Evolutionary conservation across 2,797 vertebrate species (phyloP).

Genomic region (Nothura maculosa): DNA sequence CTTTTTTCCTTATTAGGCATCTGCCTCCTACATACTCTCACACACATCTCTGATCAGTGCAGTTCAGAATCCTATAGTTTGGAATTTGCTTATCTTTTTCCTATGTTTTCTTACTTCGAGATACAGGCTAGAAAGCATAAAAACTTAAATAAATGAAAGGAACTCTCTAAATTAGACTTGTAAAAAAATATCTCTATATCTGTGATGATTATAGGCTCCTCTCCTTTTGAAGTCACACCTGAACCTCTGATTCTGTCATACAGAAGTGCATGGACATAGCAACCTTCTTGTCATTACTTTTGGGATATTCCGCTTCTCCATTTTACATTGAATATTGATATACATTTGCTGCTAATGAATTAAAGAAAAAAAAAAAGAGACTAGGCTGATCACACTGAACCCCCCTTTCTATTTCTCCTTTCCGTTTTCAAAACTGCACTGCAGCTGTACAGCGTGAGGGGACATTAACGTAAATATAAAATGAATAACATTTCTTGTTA

Average conservation of each 20-base stretch:
- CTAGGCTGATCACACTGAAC: not conserved
- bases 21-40: rapidly evolving
- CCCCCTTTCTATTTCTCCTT: not conserved
- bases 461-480: not conserved
- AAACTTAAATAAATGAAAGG: not conserved
- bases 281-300: too few species aligned
- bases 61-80: not conserved
- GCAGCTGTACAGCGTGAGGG: not conserved
- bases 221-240: not conserved
- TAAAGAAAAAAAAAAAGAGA: not conserved
- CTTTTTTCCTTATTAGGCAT: not conserved
- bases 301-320: too few species aligned
- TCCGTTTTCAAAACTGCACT: not conserved
- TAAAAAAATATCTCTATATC: not conserved
- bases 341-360: too few species aligned
- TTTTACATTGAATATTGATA: too few species aligned
- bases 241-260: too few species aligned
- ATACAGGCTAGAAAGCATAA: not conserved
- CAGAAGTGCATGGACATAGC: too few species aligned
- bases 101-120: not conserved
- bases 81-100: not conserved
- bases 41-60: not conserved
- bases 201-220: not conserved
- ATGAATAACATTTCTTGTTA: not conserved
- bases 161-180: not conserved